Evolutionary conservation across 2,888 invertebrate genomes (phyloP), one percentile per base, ranked within the genome.

Genomic region (Auanema sp.): DNA sequence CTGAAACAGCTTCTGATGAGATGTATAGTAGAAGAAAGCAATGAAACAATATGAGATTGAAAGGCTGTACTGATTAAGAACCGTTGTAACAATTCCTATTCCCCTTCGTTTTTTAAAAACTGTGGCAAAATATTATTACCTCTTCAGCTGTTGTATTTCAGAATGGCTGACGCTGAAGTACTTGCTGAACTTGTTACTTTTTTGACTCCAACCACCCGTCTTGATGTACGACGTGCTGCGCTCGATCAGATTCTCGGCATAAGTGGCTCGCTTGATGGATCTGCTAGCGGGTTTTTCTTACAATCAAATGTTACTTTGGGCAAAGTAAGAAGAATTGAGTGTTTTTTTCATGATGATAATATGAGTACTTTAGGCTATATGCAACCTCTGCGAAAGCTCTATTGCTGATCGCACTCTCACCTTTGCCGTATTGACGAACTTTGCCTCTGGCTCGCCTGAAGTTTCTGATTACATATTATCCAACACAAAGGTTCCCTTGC

Each of bases 371-470:
- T 53, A 71, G 71, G 76, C 76, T 10, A 44, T 76, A 6, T 71
- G 71, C 44, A 23, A 62, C 2, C 60, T 76, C 52, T 71, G 70
- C 52, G 71, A 69, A 42, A 66, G 61, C 43, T 71, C 76, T 21
- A 52, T 67, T 3, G 67, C 76, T 18, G 76, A 76, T 49, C 66
- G 75, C 5, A 64, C 68, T 2, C 71, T 68, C 18, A 71, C 69
- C 18, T 47, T 75, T 18, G 70, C 76, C 4, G 74, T 71, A 6
- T 61, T 76, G 54, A 73, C 72, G n/a, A 76, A 76, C 56, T 76
- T 69, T 65, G 64, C 70, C 6, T 75, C 76, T 4, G 68, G 72
- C 33, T 73, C 73, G 1, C 58, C 67, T 23, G 71, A 70, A 42
- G 69, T 65, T 10, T 72, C 74, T 16, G 65, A 72, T 40, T 72